Conservation (phyloP, 1,140 invertebrate genomes). For the Bilobella aurantiaca region DNA sequence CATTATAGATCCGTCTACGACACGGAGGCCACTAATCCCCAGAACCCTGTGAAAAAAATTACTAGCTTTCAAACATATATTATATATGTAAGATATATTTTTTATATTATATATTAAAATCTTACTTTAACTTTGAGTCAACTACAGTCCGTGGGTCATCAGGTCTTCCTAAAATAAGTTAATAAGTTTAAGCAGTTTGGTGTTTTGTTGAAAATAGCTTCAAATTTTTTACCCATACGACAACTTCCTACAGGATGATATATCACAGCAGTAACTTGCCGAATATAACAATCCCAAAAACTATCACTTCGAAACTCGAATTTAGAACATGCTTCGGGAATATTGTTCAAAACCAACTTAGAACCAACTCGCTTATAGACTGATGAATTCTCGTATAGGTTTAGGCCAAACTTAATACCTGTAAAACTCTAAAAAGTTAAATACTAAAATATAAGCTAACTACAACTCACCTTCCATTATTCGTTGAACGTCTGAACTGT, state of each 20-base stretch:
- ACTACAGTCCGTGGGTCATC: conserved; percentile 45
- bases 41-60: background rate
- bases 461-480: background rate
- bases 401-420: conserved; percentile 6
- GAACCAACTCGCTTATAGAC: conserved; percentile 56
- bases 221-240: conserved; percentile 13
- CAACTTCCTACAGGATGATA: conserved; percentile 12
- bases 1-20: conserved; percentile 37
- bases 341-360: conserved; percentile 50
- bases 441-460: background rate
- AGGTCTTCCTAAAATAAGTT: background rate
- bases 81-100: background rate
- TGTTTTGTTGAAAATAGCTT: background rate
- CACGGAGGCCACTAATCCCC: conserved; percentile 34
- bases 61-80: no score
- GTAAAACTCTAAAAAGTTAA: background rate
- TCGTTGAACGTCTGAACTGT: background rate
- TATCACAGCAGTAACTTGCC: conserved; percentile 67
- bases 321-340: conserved; percentile 61
- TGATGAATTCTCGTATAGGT: conserved; percentile 7
- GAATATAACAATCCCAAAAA: conserved; percentile 73
- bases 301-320: conserved; percentile 59
- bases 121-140: conserved; percentile 39
- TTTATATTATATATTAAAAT: background rate
- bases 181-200: background rate